Base-by-base conservation (phyloP, 2,797 vertebrate genomes). In the Eurystomus glaucurus region DNA sequence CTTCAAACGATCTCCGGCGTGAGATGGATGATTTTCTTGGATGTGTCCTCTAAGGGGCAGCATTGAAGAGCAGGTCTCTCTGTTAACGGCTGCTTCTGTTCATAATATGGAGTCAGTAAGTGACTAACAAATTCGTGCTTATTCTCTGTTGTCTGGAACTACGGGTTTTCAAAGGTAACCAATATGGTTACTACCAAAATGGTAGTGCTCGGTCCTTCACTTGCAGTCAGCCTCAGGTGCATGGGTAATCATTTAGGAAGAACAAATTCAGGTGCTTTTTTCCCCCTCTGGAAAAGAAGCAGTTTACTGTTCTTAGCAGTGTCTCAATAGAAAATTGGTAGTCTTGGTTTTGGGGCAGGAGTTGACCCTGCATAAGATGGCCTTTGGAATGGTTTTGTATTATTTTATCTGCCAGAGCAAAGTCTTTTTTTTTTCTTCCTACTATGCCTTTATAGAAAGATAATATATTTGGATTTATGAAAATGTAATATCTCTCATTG, bases 41-140 rank as follows among this genome's bases (percentile, higher is more conserved):
- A 26, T 41, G 37, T 75, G 86, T 72, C 95, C 97, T 96, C 88
- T 97, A 85, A 76, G 90, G 89, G 96, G 94, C 96, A 95, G 94
- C 94, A 95, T 85, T 96, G 94, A 96, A 94, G 75, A 97, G 80
- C 81, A 94, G 33, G 75, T 92, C 22, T 61, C 51, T 55, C 22
- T 25, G 19, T 48, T 46, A 62, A 68, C 6, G 9, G 64, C 79
- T 29, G 2, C 17, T 60, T 60, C 25, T 65, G 8, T 21, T 62
- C 48, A 8, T 54, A 6, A 15, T 35, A 31, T 0, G 10, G 35
- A 50, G 39, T 55, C 65, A 12, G 9, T 21, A 57, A 75, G 7
- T 5, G 39, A 77, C 20, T 69, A 52, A 66, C 33, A 76, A 60
- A 6, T 65, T 7, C 51, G 17, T 41, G 20, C 1, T 87, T 51